Conservation (phyloP, 2,113 vertebrate genomes). For the Pelusios castaneus region DNA sequence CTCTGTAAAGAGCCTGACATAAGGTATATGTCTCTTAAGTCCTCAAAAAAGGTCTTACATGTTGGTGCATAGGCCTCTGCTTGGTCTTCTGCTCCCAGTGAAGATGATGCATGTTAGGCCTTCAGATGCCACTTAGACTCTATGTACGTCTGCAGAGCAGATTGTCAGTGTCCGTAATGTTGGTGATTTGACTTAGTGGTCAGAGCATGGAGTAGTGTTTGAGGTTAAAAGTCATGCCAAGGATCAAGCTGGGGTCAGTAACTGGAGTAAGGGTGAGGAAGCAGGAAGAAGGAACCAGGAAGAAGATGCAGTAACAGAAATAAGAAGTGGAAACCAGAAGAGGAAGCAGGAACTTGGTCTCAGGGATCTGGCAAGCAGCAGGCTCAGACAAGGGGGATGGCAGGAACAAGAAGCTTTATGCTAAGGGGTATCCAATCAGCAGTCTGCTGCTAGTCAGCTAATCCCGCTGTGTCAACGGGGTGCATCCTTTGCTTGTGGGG, state of each 20-base stretch:
- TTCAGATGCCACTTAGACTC: not conserved
- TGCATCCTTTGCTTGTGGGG: not conserved
- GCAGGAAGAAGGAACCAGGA: not conserved
- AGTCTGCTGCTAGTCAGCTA: not conserved
- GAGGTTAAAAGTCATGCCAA: not conserved
- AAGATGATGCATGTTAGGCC: not conserved
- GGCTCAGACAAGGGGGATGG: not conserved
- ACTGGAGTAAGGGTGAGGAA: not conserved
- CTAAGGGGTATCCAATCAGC: not conserved
- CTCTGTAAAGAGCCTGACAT: not conserved
- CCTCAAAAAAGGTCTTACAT: not conserved
- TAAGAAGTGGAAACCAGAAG: not conserved
- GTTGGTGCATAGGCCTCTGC: not conserved
- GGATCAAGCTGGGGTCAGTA: not conserved
- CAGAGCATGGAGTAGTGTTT: not conserved
- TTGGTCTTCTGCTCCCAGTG: not conserved
- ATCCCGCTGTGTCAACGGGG: not conserved
- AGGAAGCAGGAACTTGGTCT: not conserved
- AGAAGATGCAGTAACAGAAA: not conserved
- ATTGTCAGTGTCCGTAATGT: not conserved
- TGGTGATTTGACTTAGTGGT: not conserved
- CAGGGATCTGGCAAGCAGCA: not conserved
- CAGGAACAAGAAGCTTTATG: not conserved
- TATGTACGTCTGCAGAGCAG: not conserved
- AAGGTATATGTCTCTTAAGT: not conserved